phyloP scores from a whole-genome alignment of 92 coral and sea anemone species.

The Diadumene lineata region DNA sequence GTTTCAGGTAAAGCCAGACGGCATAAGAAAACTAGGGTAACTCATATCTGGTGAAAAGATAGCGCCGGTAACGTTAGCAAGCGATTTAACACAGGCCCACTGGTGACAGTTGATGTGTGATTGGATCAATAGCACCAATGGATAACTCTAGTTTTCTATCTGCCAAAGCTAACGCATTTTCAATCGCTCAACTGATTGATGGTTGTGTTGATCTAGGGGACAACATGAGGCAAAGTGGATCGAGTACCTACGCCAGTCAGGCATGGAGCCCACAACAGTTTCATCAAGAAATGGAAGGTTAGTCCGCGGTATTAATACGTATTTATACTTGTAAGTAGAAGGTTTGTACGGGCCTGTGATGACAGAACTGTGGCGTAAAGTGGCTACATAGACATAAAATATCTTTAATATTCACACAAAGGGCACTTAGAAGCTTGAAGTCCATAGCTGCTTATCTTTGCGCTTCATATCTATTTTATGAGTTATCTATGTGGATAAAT shows the following conservation, averaged over 20 bases:
- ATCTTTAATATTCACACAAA: not conserved
- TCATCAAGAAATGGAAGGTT: conserved; percentile 98
- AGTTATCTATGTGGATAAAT: no score
- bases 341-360: conserved; percentile 7
- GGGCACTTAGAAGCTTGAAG: not conserved
- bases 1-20: no score
- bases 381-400: not conserved
- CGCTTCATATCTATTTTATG: not conserved
- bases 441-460: not conserved
- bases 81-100: conserved; percentile 15
- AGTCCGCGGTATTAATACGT: conserved; percentile 1
- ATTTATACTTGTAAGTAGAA: conserved; percentile 1
- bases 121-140: conserved; percentile 47
- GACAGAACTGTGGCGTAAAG: conserved; percentile 6
- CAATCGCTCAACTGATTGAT: conserved; percentile 98
- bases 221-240: conserved; percentile 62
- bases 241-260: conserved; percentile 49
- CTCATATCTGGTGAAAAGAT: no score
- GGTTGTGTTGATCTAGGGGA: conserved; percentile 69
- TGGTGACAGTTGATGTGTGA: conserved; percentile 6
- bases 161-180: conserved; percentile 98
- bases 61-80: not conserved
- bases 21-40: no score
- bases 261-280: conserved; percentile 86
- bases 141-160: conserved; percentile 93